phyloP scores from a whole-genome alignment of 1,140 invertebrate species.

The Euura saliciscinereae region DNA sequence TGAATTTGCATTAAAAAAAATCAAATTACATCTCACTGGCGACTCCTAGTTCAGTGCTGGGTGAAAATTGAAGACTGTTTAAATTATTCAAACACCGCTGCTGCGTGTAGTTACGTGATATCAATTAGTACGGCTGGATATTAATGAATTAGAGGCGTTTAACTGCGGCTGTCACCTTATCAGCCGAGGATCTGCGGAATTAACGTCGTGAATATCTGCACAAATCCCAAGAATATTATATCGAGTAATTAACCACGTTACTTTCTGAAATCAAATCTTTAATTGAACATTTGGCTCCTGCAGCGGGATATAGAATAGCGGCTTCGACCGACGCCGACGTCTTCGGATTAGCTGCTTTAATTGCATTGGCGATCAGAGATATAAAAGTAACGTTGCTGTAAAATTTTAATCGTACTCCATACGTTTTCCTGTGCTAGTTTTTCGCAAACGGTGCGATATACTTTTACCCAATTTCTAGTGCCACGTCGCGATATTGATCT shows the following conservation, averaged over 20 bases:
- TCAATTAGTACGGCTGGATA: slow-evolving; percentile 31
- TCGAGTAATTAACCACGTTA: background rate
- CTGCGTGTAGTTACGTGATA: slow-evolving; percentile 27
- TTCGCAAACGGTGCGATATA: no score
- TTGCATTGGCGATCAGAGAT: no score
- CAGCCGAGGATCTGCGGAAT: slow-evolving; percentile 30
- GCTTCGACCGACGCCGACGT: background rate
- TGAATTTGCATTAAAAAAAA: no score
- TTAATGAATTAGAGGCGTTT: slow-evolving; percentile 38
- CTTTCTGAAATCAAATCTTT: background rate
- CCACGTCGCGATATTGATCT: background rate
- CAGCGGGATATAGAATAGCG: background rate
- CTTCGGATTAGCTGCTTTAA: background rate
- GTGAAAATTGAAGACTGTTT: no score
- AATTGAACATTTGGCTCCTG: background rate
- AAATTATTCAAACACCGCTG: background rate
- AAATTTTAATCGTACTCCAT: no score
- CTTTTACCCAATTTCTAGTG: no score
- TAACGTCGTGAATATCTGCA: slow-evolving; percentile 11
- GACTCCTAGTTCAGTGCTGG: no score
- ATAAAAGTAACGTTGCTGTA: no score
- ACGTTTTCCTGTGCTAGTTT: no score
- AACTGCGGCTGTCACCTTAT: slow-evolving; percentile 28
- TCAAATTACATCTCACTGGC: no score
- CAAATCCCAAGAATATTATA: background rate